Conservation (phyloP, 1,140 invertebrate genomes). For the Aphelenchoides avenae region DNA sequence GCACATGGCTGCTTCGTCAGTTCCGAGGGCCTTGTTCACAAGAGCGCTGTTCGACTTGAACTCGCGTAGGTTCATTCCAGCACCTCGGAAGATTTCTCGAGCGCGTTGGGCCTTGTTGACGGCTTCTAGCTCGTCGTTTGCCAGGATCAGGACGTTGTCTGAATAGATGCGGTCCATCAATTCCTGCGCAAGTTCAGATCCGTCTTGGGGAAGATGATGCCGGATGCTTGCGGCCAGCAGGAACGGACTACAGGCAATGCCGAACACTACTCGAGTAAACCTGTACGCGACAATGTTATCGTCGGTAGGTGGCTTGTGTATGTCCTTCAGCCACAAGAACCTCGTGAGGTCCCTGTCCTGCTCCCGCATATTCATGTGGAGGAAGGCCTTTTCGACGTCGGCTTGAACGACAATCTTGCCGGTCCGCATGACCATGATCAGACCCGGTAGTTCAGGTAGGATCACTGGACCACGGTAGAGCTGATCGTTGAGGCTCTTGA, state of each 20-base stretch:
- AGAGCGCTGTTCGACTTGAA: conserved; percentile 8
- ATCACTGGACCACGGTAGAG: conserved; percentile 22
- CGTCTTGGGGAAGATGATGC: conserved; percentile 8
- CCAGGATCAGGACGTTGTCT: conserved; percentile 6
- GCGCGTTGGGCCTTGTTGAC: conserved; percentile 4
- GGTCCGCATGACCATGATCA: conserved; percentile 8
- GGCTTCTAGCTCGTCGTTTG: background rate
- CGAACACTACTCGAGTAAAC: conserved; percentile 11
- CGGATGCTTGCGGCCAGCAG: background rate
- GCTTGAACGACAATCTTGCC: background rate
- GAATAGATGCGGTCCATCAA: conserved; percentile 3
- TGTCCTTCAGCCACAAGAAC: conserved; percentile 13
- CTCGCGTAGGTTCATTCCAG: conserved; percentile 8
- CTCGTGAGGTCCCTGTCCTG: conserved; percentile 5
- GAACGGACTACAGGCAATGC: background rate
- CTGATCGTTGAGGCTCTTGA: conserved; percentile 10
- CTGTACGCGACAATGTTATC: conserved; percentile 3
- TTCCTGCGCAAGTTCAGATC: conserved; percentile 1
- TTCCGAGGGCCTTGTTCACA: background rate
- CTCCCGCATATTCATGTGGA: background rate
- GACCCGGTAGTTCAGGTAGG: conserved; percentile 1
- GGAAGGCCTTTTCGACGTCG: conserved; percentile 9
- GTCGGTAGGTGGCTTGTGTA: background rate
- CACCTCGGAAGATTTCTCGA: conserved; percentile 11
- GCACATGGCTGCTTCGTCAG: background rate